Evolutionary conservation across 1,140 invertebrate species (phyloP).

Genomic region (Periplaneta americana): DNA sequence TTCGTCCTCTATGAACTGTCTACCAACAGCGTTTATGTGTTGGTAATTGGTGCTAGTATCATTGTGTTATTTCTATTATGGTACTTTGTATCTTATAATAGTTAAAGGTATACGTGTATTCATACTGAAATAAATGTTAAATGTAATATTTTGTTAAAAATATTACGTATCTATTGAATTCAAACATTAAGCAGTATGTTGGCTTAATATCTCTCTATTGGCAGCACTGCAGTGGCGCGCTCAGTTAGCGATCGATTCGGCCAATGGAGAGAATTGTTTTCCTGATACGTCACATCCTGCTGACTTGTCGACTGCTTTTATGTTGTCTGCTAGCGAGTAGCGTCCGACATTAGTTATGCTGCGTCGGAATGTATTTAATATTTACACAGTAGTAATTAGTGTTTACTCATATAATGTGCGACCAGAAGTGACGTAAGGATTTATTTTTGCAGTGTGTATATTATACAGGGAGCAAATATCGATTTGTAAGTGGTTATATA

Average conservation of each 20-base stretch:
- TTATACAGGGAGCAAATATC: not conserved
- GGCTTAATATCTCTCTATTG: too few species aligned
- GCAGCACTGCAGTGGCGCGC: not conserved
- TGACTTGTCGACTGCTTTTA: slow-evolving; percentile 6
- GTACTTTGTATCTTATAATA: too few species aligned
- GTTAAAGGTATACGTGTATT: too few species aligned
- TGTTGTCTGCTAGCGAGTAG: slow-evolving; percentile 5
- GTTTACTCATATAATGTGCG: not conserved
- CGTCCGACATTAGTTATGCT: not conserved
- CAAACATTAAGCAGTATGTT: too few species aligned
- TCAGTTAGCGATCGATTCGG: not conserved
- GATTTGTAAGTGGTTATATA: not conserved
- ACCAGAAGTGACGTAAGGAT: not conserved
- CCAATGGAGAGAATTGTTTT: slow-evolving; percentile 7
- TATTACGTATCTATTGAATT: too few species aligned
- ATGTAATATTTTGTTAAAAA: too few species aligned
- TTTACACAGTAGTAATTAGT: not conserved
- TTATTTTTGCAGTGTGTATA: not conserved
- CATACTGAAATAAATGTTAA: too few species aligned
- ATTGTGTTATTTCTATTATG: too few species aligned
- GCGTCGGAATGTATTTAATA: not conserved
- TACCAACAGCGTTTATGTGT: too few species aligned
- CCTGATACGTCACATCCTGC: not conserved
- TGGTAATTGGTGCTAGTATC: too few species aligned
- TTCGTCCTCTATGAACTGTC: too few species aligned